Conservation (phyloP, 2,113 vertebrate species). For the Myiopsitta monachus region DNA sequence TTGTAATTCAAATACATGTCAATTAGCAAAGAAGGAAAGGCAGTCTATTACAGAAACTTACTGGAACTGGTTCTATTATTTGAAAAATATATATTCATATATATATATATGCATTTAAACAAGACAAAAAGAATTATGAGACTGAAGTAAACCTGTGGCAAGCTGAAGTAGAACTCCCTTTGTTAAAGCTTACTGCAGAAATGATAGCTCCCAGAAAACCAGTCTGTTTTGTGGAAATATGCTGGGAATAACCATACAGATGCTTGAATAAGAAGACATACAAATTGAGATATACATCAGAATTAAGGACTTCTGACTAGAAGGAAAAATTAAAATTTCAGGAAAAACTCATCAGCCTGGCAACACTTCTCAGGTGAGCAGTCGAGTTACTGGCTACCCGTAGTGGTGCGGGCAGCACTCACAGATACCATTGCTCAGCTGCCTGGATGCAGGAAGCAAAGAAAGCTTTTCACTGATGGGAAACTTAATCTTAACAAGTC, state of each 20-base stretch:
- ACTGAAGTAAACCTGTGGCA: background rate
- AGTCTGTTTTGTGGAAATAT: background rate
- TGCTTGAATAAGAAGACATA: background rate
- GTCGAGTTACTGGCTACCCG: background rate
- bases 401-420: background rate
- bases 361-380: background rate
- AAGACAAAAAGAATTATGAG: background rate
- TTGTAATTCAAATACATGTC: background rate
- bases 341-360: background rate
- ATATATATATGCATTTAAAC: background rate
- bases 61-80: background rate
- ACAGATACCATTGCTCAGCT: rapidly evolving
- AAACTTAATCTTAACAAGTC: background rate
- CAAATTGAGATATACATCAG: background rate
- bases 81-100: background rate
- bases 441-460: background rate
- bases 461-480: background rate
- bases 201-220: background rate
- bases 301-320: background rate
- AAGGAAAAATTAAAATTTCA: background rate
- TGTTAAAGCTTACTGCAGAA: background rate
- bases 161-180: background rate
- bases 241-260: background rate
- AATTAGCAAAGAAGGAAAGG: background rate
- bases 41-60: background rate